phyloP scores from a whole-genome alignment of 2,797 vertebrate species.

The Pangasius sanitwongsei region DNA sequence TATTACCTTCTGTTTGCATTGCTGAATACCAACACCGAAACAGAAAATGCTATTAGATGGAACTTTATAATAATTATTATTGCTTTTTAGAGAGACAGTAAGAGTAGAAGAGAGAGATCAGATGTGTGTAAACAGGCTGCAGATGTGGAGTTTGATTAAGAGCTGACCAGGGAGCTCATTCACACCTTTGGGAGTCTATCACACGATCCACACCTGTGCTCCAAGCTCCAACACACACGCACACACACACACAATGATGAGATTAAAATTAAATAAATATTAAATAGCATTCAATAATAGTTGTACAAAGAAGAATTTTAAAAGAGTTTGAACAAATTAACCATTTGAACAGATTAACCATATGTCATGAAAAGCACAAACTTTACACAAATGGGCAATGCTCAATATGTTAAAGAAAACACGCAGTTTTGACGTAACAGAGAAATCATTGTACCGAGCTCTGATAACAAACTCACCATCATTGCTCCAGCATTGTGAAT shows the following conservation, averaged over 20 bases:
- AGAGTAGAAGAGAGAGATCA: conserved; percentile 20
- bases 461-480: too few relatives aligned
- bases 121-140: conserved; percentile 51
- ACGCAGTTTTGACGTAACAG: too few relatives aligned
- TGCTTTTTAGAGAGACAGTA: neutral
- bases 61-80: neutral
- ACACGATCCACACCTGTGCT: conserved; percentile 55
- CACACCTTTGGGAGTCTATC: conserved; percentile 45
- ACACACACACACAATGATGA: neutral
- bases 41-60: neutral
- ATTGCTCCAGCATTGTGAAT: too few relatives aligned
- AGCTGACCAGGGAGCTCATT: conserved; percentile 57
- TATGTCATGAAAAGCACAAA: too few relatives aligned
- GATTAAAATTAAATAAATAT: neutral
- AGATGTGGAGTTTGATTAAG: conserved; percentile 56
- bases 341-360: too few relatives aligned
- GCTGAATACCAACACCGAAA: neutral
- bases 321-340: neutral
- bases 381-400: too few relatives aligned
- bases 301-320: neutral
- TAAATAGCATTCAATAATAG: neutral
- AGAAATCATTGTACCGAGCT: too few relatives aligned
- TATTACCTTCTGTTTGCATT: neutral
- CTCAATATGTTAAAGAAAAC: too few relatives aligned
- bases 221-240: neutral